Evolutionary conservation across 2,113 vertebrate species (phyloP), one percentile per base, ranked within the genome.

Genomic region (Rhabdornis inornatus): DNA sequence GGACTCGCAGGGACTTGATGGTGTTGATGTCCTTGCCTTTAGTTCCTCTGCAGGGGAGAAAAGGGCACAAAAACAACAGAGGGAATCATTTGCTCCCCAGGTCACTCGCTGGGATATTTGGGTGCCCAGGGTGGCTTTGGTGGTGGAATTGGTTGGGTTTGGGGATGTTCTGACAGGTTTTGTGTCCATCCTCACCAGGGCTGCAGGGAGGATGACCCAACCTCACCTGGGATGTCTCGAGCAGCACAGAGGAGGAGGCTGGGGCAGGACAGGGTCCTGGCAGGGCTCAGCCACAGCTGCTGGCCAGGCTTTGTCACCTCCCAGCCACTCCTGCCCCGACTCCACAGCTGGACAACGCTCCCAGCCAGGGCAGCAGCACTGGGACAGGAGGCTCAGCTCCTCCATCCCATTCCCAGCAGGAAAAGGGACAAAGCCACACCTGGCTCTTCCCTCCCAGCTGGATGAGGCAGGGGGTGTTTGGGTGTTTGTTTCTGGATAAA

Each of bases 11-110:
- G 4, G 99, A 99, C 97, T 99, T 99, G 97, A 99, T 99, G 16
- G 99, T 99, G 98, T 98, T 99, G 97, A 99, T 99, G 96, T 99
- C 99, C 96, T 99, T 99, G 72, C 99, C 99, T 98, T 99, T 99
- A 97, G 98, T 99, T 85, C 99, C 99, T 98, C 99, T 99, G 98
- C 88, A 97, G 87, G 95, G 94, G 94, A 97, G 74, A 95, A 95
- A 96, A 86, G 78, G 95, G 84, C 95, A 95, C 87, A 95, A 96
- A 87, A 97, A 97, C 74, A 81, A 91, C 83, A 94, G n/a, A 91
- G 88, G 82, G 59, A 84, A 82, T 14, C 4, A 2, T 65, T 93
- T 79, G 63, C 52, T 37, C 49, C 55, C 31, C 56, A 33, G 20
- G 21, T 25, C 10, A 9, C 16, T 68, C 66, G 2, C 11, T 21